phyloP scores from a whole-genome alignment of 1,140 invertebrate species.

The Aphelenchoides fujianensis region DNA sequence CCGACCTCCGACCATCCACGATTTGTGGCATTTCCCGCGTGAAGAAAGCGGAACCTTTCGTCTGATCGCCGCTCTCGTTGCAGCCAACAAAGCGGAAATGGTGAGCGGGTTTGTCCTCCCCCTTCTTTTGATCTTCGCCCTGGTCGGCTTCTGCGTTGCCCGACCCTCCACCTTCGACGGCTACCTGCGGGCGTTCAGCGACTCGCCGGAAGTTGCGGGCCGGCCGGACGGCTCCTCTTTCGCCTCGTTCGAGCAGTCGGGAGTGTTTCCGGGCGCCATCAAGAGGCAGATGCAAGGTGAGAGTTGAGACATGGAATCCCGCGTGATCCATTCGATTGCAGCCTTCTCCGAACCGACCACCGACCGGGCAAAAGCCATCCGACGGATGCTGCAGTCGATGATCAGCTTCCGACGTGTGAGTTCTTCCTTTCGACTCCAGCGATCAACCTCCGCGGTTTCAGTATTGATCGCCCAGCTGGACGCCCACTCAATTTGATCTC shows the following conservation, averaged over 20 bases:
- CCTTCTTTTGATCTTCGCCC: neutral
- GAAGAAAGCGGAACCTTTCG: too few relatives aligned
- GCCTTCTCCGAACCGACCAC: slow-evolving; percentile 11
- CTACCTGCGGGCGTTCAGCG: neutral
- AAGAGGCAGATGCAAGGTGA: neutral
- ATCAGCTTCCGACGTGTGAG: slow-evolving; percentile 24
- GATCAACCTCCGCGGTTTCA: neutral
- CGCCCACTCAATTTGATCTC: too few relatives aligned
- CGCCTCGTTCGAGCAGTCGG: neutral
- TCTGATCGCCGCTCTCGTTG: too few relatives aligned
- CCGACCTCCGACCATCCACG: too few relatives aligned
- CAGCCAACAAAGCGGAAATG: too few relatives aligned
- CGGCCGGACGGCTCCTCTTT: neutral
- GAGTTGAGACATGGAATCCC: too few relatives aligned
- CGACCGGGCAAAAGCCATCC: neutral
- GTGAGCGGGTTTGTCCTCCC: neutral
- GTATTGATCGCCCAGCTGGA: too few relatives aligned
- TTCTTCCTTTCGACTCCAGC: neutral
- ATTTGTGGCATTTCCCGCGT: too few relatives aligned
- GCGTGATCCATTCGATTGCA: too few relatives aligned
- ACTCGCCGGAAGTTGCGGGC: neutral
- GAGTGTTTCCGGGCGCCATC: neutral
- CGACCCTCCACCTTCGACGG: neutral
- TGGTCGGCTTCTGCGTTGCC: neutral
- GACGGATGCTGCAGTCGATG: slow-evolving; percentile 17